Evolutionary conservation across 1,140 invertebrate species (phyloP), one percentile per base, ranked within the genome.

Genomic region (Palaemon carinicauda): DNA sequence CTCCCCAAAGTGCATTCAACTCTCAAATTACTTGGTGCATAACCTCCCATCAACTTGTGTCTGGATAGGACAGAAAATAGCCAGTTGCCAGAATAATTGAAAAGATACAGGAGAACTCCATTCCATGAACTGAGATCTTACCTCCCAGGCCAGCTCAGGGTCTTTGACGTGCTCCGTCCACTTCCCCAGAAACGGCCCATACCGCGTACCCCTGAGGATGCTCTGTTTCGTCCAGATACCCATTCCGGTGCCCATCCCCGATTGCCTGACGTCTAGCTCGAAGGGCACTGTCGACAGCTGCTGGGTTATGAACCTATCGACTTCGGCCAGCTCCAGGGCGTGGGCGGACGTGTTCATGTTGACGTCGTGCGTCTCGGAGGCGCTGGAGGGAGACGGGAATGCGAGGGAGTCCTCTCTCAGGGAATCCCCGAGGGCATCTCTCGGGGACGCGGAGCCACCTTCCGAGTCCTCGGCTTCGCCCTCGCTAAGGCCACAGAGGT

Each of bases 141-240:
- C 95, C 94, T 95, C 94, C 94, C 94, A 95, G 50, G 95, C 94
- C 90, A 93, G 95, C 89, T 93, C 92, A 53, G 92, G 91, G 89
- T 95, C 93, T 88, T 94, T 90, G 14, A 95, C 94, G 88, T 93
- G 92, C 33, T 91, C 91, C 75, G 93, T 93, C 94, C 94, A 94
- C 91, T 94, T 94, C 0, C 95, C 95, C 74, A 93, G 91, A 89
- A 95, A 95, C 2, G 95, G 95, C 33, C 95, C 95, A 90, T 95
- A 95, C 88, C 93, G 93, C 9, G 93, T 93, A 4, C 94, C 94
- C 77, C 92, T 92, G 15, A 92, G 90, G 41, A 96, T 93, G 88
- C 92, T 91, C 3, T 88, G 90, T 88, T 92, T 92, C 17, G 93
- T 92, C 91, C 93, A 94, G 73, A 94, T 92, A 10, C 94, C 94